Evolutionary conservation across 2,113 vertebrate genomes (phyloP).

Genomic region (Micromys minutus): DNA sequence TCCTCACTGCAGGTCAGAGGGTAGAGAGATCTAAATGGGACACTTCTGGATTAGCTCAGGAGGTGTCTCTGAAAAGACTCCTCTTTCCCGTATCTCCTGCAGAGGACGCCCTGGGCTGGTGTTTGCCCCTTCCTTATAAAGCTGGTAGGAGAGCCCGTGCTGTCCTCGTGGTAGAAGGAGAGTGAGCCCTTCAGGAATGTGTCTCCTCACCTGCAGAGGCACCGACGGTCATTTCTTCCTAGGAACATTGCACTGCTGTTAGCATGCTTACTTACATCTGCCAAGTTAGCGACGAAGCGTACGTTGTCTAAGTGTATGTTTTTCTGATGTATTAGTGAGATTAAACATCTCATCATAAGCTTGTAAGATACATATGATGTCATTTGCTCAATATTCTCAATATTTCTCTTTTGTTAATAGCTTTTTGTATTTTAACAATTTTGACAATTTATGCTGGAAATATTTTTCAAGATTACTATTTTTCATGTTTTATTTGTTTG

Average conservation of each 20-base stretch:
- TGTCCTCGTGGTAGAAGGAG: too few relatives aligned
- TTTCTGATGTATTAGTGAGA: conserved; percentile 30
- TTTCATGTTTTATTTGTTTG: background rate
- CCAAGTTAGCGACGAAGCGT: background rate
- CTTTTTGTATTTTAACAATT: conserved; percentile 11
- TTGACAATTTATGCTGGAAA: background rate
- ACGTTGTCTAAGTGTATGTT: background rate
- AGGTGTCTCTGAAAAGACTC: too few relatives aligned
- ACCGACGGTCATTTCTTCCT: background rate
- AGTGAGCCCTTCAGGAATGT: background rate
- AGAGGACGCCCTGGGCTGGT: too few relatives aligned
- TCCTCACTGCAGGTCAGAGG: too few relatives aligned
- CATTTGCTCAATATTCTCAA: background rate
- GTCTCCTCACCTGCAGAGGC: background rate
- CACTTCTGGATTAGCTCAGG: too few relatives aligned
- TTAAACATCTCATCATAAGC: background rate
- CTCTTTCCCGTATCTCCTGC: too few relatives aligned
- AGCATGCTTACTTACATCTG: background rate
- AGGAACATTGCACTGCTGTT: background rate
- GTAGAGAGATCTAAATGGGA: too few relatives aligned
- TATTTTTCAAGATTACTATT: background rate
- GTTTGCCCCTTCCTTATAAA: too few relatives aligned
- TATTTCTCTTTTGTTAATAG: background rate
- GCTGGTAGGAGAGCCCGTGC: too few relatives aligned
- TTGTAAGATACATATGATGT: background rate